Evolutionary conservation across 2,113 vertebrate species (phyloP).

Genomic region (Sinocyclocheilus rhinocerous): DNA sequence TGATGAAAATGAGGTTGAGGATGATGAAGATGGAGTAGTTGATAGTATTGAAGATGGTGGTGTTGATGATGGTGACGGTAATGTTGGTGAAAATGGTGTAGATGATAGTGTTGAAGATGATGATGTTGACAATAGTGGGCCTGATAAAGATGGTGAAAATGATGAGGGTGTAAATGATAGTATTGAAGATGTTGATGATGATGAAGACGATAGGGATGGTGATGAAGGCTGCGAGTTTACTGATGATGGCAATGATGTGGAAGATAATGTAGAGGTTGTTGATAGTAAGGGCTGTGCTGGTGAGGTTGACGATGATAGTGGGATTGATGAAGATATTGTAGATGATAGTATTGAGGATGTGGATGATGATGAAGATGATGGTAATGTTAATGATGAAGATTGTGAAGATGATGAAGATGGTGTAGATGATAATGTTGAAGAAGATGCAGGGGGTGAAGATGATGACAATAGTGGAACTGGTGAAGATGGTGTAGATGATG

Average conservation of each 20-base stretch:
- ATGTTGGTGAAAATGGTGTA: not conserved
- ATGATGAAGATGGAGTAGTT: not conserved
- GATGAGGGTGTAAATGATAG: not conserved
- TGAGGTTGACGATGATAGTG: not conserved
- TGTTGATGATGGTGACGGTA: not conserved
- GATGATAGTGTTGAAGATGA: not conserved
- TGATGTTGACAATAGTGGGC: not conserved
- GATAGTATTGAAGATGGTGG: not conserved
- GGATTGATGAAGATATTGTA: too few species aligned
- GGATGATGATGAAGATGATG: too few species aligned
- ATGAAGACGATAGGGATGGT: not conserved
- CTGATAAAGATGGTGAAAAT: not conserved
- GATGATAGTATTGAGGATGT: too few species aligned
- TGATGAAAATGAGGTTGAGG: not conserved
- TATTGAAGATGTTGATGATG: not conserved
- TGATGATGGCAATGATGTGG: not conserved
- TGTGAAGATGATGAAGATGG: too few species aligned
- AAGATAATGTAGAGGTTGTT: not conserved
- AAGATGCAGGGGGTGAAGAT: not conserved
- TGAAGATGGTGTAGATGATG: not conserved
- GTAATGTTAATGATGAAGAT: too few species aligned
- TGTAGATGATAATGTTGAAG: not conserved
- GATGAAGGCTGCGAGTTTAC: not conserved
- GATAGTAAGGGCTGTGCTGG: not conserved
- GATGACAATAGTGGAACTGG: too few species aligned